Evolutionary conservation across 2,797 vertebrate species (phyloP).

Genomic region (Manis pentadactyla): DNA sequence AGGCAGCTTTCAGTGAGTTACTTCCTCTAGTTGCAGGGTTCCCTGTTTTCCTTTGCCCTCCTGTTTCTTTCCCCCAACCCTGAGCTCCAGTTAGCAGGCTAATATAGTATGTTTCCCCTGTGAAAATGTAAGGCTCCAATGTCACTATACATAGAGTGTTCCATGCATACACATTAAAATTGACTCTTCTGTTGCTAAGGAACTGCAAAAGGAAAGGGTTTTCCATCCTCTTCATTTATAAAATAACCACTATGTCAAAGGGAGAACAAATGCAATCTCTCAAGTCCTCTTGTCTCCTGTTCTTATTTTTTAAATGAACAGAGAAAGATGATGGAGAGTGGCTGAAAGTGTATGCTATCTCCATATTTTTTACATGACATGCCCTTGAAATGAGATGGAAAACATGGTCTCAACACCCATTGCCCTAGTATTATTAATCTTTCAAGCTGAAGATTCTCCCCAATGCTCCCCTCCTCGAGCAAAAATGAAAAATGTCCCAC

Average conservation of each 20-base stretch:
- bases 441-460: constrained; percentile 64
- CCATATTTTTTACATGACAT: constrained; percentile 57
- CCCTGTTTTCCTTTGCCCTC: not conserved
- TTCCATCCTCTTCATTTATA: constrained; percentile 75
- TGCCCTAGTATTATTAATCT: constrained; percentile 71
- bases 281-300: constrained; percentile 68
- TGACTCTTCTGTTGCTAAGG: constrained; percentile 82
- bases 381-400: constrained; percentile 85
- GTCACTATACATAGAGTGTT: constrained; percentile 65
- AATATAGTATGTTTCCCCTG: not conserved
- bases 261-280: constrained; percentile 76
- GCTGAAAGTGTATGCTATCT: constrained; percentile 62
- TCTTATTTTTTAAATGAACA: constrained; percentile 76
- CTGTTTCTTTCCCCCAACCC: not conserved
- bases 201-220: constrained; percentile 72
- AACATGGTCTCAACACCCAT: constrained; percentile 64
- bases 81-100: not conserved
- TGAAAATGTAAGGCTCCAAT: not conserved
- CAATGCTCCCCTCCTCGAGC: constrained; percentile 33
- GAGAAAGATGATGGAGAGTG: constrained; percentile 63
- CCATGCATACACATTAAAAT: not conserved
- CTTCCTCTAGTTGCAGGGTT: rapidly evolving
- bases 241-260: constrained; percentile 80
- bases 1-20: not conserved
- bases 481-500: constrained; percentile 65